Conservation (phyloP, 2,113 vertebrate genomes). For the Cervus canadensis region DNA sequence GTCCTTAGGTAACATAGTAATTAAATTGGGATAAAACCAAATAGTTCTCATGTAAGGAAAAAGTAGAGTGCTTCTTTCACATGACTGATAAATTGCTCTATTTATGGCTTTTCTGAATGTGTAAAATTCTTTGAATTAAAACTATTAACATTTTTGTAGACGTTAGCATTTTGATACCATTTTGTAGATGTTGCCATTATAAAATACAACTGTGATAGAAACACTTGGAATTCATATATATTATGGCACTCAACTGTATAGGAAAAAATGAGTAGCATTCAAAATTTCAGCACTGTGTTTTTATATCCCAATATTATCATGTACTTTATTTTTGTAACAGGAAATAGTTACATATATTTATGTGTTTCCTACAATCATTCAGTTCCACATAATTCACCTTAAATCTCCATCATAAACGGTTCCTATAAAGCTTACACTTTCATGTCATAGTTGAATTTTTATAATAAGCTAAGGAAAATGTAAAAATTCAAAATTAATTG, state of each 20-base stretch:
- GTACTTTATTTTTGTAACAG: not conserved
- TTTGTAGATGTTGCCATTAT: not conserved
- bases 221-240: not conserved
- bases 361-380: not conserved
- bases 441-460: not conserved
- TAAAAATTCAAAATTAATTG: not conserved
- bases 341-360: not conserved
- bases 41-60: conserved; percentile 59
- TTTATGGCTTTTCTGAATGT: not conserved
- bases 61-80: conserved; percentile 34
- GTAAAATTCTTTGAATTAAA: conserved; percentile 18
- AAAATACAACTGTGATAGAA: not conserved
- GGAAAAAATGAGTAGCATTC: not conserved
- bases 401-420: not conserved
- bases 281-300: not conserved
- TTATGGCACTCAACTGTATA: not conserved
- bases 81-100: not conserved
- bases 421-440: conserved; percentile 13
- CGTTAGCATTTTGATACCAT: not conserved
- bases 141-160: not conserved
- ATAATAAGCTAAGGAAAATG: conserved; percentile 17
- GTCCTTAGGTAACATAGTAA: conserved; percentile 71
- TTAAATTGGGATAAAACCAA: conserved; percentile 74
- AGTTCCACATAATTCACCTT: not conserved
- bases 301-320: not conserved